Conservation (phyloP, 2,797 vertebrate species). For the Bradypodion pumilum region DNA sequence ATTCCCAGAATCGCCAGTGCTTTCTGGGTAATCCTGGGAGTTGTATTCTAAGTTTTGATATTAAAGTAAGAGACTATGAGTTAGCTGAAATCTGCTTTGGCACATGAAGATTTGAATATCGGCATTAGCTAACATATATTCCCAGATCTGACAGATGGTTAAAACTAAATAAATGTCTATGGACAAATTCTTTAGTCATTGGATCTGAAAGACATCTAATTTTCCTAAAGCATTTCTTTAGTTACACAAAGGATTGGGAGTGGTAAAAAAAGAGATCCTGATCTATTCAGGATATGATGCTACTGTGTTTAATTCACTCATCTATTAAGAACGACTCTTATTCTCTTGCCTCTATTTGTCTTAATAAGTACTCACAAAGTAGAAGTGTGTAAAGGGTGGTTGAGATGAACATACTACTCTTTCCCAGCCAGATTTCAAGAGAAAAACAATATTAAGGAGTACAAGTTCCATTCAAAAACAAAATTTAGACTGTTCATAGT, state of each 20-base stretch:
- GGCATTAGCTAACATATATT: neutral
- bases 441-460: neutral
- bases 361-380: neutral
- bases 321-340: neutral
- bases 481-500: neutral
- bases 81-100: neutral
- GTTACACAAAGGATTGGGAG: neutral
- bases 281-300: neutral
- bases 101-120: neutral
- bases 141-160: neutral
- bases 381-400: neutral
- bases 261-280: neutral
- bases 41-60: neutral
- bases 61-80: neutral
- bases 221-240: neutral
- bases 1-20: no score
- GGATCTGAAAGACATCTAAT: neutral
- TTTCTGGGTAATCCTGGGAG: no score
- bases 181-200: neutral
- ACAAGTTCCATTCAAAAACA: neutral
- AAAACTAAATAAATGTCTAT: neutral
- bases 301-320: neutral
- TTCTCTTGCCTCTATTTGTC: neutral
- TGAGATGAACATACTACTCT: neutral
- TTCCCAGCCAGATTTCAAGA: neutral